A percentile compares a stretch with the other conserved stretches of the same genome.
Conservation (phyloP, 1,140 invertebrate species). For the Antheraea pernyi region DNA sequence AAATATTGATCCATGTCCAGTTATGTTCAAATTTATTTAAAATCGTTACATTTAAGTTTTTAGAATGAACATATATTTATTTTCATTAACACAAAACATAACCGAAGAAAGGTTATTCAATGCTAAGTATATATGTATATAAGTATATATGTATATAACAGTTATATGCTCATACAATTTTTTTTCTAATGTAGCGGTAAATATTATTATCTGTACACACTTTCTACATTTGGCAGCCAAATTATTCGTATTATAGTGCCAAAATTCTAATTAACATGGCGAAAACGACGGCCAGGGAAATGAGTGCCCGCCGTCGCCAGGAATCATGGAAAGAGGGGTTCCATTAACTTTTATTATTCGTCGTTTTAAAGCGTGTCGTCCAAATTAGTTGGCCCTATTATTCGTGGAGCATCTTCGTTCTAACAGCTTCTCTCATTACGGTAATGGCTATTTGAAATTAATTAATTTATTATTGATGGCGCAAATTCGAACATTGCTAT, state of each 20-base stretch:
- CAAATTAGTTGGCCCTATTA: slow-evolving; percentile 64
- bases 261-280: slow-evolving; percentile 69
- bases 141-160: too few species aligned
- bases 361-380: slow-evolving; percentile 63
- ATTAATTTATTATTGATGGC: slow-evolving; percentile 32
- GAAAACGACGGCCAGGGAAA: slow-evolving; percentile 52
- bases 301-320: slow-evolving; percentile 55
- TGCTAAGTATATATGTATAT: too few species aligned
- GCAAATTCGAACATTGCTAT: slow-evolving; percentile 4
- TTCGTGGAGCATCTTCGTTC: slow-evolving; percentile 47
- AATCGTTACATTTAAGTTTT: too few species aligned
- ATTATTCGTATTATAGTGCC: slow-evolving; percentile 62
- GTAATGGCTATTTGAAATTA: slow-evolving; percentile 36
- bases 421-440: slow-evolving; percentile 38
- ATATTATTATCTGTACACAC: not conserved
- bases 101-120: too few species aligned
- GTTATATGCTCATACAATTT: not conserved
- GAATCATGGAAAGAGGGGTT: slow-evolving; percentile 62
- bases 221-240: slow-evolving; percentile 27
- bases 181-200: not conserved
- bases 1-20: too few species aligned
- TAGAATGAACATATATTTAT: too few species aligned
- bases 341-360: slow-evolving; percentile 71
- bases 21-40: too few species aligned
- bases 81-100: too few species aligned